These are phyloP conservation scores for Neosilurus hyrtlii DNA, from an alignment of 2,797 vertebrate species.

Conservation along the genomic window DNA sequence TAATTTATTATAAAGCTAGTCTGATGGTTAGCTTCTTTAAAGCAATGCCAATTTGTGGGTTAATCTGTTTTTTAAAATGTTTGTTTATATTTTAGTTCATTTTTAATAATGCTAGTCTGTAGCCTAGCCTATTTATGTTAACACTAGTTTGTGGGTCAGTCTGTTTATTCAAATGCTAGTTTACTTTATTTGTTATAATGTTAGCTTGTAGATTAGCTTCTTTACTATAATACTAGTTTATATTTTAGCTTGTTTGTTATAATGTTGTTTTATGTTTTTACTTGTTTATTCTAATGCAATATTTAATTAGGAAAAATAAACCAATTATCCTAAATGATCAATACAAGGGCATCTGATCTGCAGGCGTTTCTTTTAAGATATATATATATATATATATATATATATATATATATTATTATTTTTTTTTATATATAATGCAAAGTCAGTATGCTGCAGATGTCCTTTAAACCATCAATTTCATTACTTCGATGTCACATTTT, in stretches of 20 bases:
- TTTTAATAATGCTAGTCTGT: too few relatives aligned
- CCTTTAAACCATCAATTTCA: not conserved
- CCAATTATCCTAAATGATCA: not conserved
- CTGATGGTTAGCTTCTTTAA: not conserved
- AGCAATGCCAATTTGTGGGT: not conserved
- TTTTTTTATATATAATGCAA: too few relatives aligned
- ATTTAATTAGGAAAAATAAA: conserved; percentile 1
- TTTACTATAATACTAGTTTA: not conserved
- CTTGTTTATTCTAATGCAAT: not conserved
- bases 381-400: too few relatives aligned
- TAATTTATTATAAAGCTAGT: not conserved
- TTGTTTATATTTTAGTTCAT: not conserved
- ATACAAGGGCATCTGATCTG: conserved; percentile 14
- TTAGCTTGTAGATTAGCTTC: too few relatives aligned
- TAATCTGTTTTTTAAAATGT: not conserved
- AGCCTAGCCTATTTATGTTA: too few relatives aligned
- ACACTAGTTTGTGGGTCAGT: too few relatives aligned
- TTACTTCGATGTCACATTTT: not conserved
- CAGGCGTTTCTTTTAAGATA: not conserved
- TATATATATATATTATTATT: too few relatives aligned
- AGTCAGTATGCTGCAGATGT: not conserved
- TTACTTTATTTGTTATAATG: not conserved
- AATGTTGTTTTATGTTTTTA: not conserved
- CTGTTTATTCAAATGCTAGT: not conserved
- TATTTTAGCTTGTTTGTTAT: not conserved